Evolutionary conservation across 2,113 vertebrate species (phyloP).

Genomic region (Anser brachyrhynchus): DNA sequence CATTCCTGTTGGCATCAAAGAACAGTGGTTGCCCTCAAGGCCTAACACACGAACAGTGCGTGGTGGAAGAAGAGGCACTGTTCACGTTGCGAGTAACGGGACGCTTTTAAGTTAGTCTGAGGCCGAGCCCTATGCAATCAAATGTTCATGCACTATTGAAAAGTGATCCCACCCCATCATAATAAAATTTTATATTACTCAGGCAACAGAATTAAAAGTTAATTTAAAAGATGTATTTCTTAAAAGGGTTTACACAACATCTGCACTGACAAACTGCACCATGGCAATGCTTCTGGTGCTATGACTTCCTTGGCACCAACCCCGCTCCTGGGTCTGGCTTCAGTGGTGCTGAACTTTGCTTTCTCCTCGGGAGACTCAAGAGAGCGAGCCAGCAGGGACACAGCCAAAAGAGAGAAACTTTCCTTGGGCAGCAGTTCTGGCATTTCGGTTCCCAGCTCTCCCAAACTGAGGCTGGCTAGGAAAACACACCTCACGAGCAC

Average conservation of each 20-base stretch:
- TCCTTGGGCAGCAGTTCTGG: not conserved
- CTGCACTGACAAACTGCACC: not conserved
- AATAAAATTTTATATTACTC: not conserved
- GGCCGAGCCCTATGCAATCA: not conserved
- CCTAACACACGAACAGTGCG: not conserved
- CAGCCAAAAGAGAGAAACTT: not conserved
- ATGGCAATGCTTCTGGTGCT: not conserved
- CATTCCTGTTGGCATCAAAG: not conserved
- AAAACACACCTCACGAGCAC: not conserved
- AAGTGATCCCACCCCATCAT: not conserved
- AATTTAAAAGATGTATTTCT: not conserved
- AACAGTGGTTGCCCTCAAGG: not conserved
- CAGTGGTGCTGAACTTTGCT: not conserved
- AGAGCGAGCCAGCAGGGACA: not conserved
- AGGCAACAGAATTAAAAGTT: not conserved
- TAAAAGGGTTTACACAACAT: not conserved
- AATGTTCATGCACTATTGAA: not conserved
- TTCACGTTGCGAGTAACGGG: not conserved
- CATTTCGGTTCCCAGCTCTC: not conserved
- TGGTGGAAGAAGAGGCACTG: not conserved
- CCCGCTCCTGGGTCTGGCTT: not conserved
- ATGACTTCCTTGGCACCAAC: not conserved
- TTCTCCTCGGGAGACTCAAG: not conserved
- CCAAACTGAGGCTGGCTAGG: not conserved
- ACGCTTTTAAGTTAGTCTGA: not conserved